phyloP scores from a whole-genome alignment of 2,888 invertebrate species.

The Noctua comes region DNA sequence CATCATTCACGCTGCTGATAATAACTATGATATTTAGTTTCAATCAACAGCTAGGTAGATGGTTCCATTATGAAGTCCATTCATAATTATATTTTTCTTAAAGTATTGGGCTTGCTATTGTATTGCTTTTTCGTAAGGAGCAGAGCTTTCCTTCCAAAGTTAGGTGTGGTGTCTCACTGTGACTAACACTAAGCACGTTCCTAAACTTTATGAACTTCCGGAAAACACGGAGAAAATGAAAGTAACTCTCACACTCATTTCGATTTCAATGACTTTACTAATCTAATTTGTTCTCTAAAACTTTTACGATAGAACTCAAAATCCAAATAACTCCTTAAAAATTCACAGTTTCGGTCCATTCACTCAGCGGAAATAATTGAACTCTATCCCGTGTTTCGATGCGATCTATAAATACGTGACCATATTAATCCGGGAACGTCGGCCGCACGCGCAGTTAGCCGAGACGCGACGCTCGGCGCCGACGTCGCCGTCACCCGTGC shows the following conservation, averaged over 20 bases:
- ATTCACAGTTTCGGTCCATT: constrained; percentile 51
- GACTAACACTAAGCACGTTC: not conserved
- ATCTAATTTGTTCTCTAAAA: not conserved
- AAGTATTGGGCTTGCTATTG: too few species aligned
- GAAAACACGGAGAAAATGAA: constrained; percentile 29
- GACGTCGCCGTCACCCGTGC: constrained; percentile 59
- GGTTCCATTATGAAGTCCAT: not conserved
- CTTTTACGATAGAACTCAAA: not conserved
- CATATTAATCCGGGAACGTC: constrained; percentile 75
- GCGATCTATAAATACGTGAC: constrained; percentile 83
- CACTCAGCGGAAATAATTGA: constrained; percentile 64
- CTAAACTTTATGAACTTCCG: constrained; percentile 5
- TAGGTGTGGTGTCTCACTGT: not conserved
- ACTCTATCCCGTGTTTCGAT: constrained; percentile 68
- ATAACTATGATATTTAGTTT: constrained; percentile 1
- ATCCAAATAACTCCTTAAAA: constrained; percentile 6
- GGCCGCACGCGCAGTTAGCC: constrained; percentile 77
- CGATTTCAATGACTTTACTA: not conserved
- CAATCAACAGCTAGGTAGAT: not conserved
- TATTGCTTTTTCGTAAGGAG: not conserved
- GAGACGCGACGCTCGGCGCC: constrained; percentile 76
- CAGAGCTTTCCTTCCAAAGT: not conserved
- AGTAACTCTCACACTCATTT: not conserved
- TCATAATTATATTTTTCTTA: not conserved
- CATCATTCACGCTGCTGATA: constrained; percentile 7